Base-by-base conservation (phyloP, 2,113 vertebrate genomes). In the Erinaceus europaeus region DNA sequence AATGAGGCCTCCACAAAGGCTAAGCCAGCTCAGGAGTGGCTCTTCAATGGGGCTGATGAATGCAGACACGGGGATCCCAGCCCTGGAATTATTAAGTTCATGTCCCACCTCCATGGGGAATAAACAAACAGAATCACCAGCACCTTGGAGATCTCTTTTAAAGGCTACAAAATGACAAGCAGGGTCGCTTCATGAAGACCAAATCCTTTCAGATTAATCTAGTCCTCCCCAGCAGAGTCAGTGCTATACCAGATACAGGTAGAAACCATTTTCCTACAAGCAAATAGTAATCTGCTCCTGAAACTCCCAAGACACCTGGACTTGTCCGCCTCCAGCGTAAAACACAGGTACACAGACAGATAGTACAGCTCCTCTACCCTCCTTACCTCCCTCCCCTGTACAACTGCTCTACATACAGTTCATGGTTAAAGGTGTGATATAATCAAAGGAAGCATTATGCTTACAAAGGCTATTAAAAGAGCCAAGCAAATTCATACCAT, bases 401-500 rank as follows among this genome's bases (percentile, higher is more conserved):
- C 72, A 61, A 90, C 21, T 67, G 46, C 46, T 91, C 87, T 94
- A 79, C 75, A 91, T 53, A 75, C 81, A 5, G 91, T 89, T 87
- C 57, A 73, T 87, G 46, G 86, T 94, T 90, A 88, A 94, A 94
- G 91, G 89, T 86, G 88, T 93, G 93, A 95, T 95, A 95, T 91
- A 94, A 94, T 93, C 95, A 96, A 95, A 96, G 85, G 94, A 94
- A 95, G 94, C 91, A 93, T 95, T 94, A 95, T 94, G 95, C 95
- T 92, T 94, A 94, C 93, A 91, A 93, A 95, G 93, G 79, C 94
- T 95, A 95, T 95, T 95, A 95, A 96, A 97, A 97, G 96, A 95
- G 95, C 96, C 95, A 94, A 96, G 93, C 94, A 95, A 95, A 97
- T 97, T 97, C 96, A 96, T 96, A 96, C 94, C 95, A 96, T 91